Evolutionary conservation across 2,888 invertebrate genomes (phyloP).

Genomic region (Leucophora obtusa): DNA sequence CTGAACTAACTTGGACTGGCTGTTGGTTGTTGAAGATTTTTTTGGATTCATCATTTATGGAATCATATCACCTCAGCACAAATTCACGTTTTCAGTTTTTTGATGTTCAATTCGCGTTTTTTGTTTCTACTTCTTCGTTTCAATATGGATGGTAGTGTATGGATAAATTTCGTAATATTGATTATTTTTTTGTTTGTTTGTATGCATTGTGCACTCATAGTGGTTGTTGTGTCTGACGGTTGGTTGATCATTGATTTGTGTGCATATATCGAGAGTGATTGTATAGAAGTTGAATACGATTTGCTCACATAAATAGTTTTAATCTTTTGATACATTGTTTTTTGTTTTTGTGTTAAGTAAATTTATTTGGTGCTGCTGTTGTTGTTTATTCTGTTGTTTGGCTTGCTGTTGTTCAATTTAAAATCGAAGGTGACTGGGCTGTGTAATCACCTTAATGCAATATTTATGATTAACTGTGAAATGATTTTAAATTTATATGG

Average conservation of each 20-base stretch:
- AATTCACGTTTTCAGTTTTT: slow-evolving; percentile 20
- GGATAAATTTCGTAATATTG: slow-evolving; percentile 57
- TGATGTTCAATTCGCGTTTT: slow-evolving; percentile 29
- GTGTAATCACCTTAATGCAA: slow-evolving; percentile 71
- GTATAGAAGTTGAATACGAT: slow-evolving; percentile 28
- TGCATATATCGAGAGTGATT: slow-evolving; percentile 31
- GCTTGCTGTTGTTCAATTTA: background rate
- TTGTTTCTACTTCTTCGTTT: slow-evolving; percentile 4
- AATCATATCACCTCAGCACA: slow-evolving; percentile 48
- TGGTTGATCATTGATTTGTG: slow-evolving; percentile 40
- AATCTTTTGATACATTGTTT: slow-evolving; percentile 40
- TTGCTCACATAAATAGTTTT: slow-evolving; percentile 38
- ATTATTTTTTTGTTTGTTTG: slow-evolving; percentile 41
- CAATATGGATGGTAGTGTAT: background rate
- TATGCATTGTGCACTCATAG: slow-evolving; percentile 21
- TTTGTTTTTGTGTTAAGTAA: slow-evolving; percentile 7
- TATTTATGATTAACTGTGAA: slow-evolving; percentile 62
- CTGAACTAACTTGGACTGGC: slow-evolving; percentile 30
- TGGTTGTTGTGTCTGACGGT: background rate
- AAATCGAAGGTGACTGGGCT: slow-evolving; percentile 69
- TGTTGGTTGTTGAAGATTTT: slow-evolving; percentile 7
- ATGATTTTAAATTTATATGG: slow-evolving; percentile 47
- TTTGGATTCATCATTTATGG: slow-evolving; percentile 55
- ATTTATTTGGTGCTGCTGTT: slow-evolving; percentile 10
- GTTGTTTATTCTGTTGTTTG: too few relatives aligned